These are phyloP conservation scores for Anthrax anthrax DNA, from an alignment of 2,888 invertebrate species.

Conservation along the genomic window DNA sequence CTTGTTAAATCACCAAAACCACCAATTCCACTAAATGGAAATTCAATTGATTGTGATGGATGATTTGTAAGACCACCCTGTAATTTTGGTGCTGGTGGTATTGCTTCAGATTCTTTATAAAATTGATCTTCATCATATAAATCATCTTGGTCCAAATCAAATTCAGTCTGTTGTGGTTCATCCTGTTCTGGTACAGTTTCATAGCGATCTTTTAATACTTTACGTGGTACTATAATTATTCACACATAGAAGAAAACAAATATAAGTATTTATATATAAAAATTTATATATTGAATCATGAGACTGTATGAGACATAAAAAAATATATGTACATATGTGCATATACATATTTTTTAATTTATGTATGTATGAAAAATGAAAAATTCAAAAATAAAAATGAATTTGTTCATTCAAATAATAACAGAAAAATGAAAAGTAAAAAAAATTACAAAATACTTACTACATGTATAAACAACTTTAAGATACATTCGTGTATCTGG, in stretches of 20 bases:
- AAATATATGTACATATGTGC: too few species aligned
- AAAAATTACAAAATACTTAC: constrained; percentile 40
- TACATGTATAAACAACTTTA: constrained; percentile 77
- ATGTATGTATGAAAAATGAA: too few species aligned
- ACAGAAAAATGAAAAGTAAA: not conserved
- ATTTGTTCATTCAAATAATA: not conserved
- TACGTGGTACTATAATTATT: constrained; percentile 58
- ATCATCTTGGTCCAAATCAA: constrained; percentile 39
- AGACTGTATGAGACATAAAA: too few species aligned
- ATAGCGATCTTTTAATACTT: constrained; percentile 68
- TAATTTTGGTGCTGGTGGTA: constrained; percentile 40
- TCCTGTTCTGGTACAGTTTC: constrained; percentile 66
- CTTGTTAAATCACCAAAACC: constrained; percentile 22
- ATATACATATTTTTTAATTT: too few species aligned
- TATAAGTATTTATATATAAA: too few species aligned
- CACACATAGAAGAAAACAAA: too few species aligned
- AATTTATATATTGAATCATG: too few species aligned
- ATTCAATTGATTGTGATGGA: constrained; percentile 12
- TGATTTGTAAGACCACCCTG: constrained; percentile 28
- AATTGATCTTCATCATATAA: constrained; percentile 41
- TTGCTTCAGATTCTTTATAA: constrained; percentile 41
- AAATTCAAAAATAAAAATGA: constrained; percentile 1
- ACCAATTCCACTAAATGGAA: constrained; percentile 15
- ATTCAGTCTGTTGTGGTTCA: constrained; percentile 45
- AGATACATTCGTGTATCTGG: constrained; percentile 67